phyloP scores from a whole-genome alignment of 1,140 invertebrate genomes.

The Tenebrio molitor region DNA sequence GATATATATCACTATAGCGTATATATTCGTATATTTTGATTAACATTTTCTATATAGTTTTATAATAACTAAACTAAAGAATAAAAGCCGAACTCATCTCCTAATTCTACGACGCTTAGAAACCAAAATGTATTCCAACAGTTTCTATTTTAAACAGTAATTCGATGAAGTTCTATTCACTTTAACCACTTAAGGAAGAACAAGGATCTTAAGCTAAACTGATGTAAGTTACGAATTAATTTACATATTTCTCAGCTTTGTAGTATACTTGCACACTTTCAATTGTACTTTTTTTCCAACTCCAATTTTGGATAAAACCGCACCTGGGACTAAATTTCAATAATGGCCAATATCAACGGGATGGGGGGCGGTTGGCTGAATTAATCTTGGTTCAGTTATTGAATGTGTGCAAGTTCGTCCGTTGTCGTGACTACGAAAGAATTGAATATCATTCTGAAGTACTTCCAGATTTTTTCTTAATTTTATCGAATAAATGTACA shows the following conservation, averaged over 20 bases:
- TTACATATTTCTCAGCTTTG: not conserved
- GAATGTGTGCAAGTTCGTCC: conserved; percentile 1
- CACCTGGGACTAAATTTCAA: too few species aligned
- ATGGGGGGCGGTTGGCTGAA: too few species aligned
- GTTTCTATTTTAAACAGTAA: conserved; percentile 30
- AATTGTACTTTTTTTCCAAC: too few species aligned
- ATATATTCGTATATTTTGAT: conserved; percentile 38
- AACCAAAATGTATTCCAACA: conserved; percentile 31
- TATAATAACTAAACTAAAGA: conserved; percentile 29
- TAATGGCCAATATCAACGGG: not conserved
- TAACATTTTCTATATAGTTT: conserved; percentile 27
- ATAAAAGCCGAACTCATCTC: conserved; percentile 29
- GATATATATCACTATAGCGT: conserved; percentile 34
- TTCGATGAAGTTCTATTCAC: conserved; percentile 42
- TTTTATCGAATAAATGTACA: conserved; percentile 1
- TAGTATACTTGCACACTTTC: not conserved
- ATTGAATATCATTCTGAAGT: conserved; percentile 41
- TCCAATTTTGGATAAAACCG: not conserved
- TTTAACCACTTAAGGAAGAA: conserved; percentile 44
- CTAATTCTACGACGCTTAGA: conserved; percentile 28
- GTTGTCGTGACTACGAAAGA: conserved; percentile 6
- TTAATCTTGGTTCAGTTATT: not conserved
- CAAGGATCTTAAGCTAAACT: conserved; percentile 46
- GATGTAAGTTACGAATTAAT: conserved; percentile 20
- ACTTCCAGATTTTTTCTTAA: conserved; percentile 29